Base-by-base conservation (phyloP, 2,888 invertebrate genomes). In the Synergus itoensis region DNA sequence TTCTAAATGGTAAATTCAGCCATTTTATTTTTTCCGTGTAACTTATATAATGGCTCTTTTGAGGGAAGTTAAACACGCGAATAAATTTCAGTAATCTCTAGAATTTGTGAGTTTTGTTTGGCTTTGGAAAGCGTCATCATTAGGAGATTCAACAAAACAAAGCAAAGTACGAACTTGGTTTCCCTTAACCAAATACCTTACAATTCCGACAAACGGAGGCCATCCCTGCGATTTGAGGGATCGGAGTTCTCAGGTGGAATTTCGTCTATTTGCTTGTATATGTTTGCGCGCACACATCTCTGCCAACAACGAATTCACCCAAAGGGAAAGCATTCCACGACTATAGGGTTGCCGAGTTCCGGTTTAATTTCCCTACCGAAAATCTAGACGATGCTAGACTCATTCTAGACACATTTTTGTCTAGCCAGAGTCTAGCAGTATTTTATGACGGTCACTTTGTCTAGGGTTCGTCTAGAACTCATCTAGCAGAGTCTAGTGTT, bases 341-440 rank as follows among this genome's bases (percentile, higher is more conserved):
- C 60, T 60, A 53, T n/a, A 21, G 21, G 21, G 60, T 60, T 60
- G 8, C 16, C 18, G 21, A 60, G 60, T 60, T 60, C 60, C 60
- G 21, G 60, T 60, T 60, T 60, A 60, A 60, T 60, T 60, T 60
- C n/a, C n/a, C n/a, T n/a, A n/a, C n/a, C n/a, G n/a, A n/a, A n/a
- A n/a, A n/a, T n/a, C n/a, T n/a, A n/a, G n/a, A n/a, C n/a, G n/a
- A n/a, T n/a, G n/a, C n/a, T n/a, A n/a, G n/a, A n/a, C n/a, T n/a
- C n/a, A n/a, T n/a, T n/a, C n/a, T n/a, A n/a, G n/a, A n/a, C n/a
- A n/a, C n/a, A n/a, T n/a, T n/a, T n/a, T n/a, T n/a, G n/a, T n/a
- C n/a, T n/a, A n/a, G n/a, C n/a, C n/a, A n/a, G n/a, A n/a, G n/a
- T n/a, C n/a, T n/a, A n/a, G n/a, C n/a, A n/a, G n/a, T n/a, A n/a